Evolutionary conservation across 2,797 vertebrate species (phyloP), one percentile per base, ranked within the genome.

Genomic region (Gobionotothen gibberifrons): DNA sequence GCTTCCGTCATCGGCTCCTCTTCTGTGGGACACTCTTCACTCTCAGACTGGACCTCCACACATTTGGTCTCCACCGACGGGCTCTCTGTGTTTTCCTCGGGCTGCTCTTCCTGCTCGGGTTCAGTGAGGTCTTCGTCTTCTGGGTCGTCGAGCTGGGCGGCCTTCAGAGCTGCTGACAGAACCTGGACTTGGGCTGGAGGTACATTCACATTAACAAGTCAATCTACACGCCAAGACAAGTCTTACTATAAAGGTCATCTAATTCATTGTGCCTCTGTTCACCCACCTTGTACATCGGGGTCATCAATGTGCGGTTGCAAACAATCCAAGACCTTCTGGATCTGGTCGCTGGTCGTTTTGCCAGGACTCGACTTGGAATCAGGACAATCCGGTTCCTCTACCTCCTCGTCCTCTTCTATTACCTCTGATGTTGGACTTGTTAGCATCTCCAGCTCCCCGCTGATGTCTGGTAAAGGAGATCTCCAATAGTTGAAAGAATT

Each of bases 401-500:
- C 84, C 64, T 89, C 86, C 13, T 79, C 68, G 2, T 68, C 82
- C 66, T 83, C 74, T 5, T 52, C 85, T 65, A 48, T 88, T 1
- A 83, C 86, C 57, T 90, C 87, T 39, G 83, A 79, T 13, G 82
- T 85, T 59, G 88, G 87, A 63, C 89, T 89, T 75, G 82, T 94
- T 62, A 97, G 89, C 73, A 96, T 82, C 87, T 96, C 95, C 74
- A 97, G 82, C 47, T 97, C 97, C 63, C 93, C 92, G 22, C 94
- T 98, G 32, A 97, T 96, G 82, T 98, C 96, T 53, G 96, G 96
- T 83, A 97, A 93, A 64, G 95, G 96, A 83, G 95, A 89, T 73
- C 94, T 94, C 97, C 97, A 98, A 61, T 95, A 97, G 17, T 95
- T 85, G 77, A 97, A 97, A n/a, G 95, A 95, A 87, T 87, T 95